Conservation (phyloP, 2,888 invertebrate species). For the Acanthosepion pharaonis region DNA sequence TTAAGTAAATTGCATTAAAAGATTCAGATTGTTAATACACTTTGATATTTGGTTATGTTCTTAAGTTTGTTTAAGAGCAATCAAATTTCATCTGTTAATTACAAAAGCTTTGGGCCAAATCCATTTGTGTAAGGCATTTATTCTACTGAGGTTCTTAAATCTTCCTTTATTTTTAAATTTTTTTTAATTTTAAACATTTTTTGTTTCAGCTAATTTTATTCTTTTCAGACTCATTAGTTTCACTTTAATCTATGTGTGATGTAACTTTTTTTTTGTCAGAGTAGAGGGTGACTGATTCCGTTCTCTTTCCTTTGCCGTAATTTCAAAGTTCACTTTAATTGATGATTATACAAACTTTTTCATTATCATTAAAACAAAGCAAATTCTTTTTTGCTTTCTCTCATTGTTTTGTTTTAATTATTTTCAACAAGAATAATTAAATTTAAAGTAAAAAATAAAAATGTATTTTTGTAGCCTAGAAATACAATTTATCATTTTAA, state of each 20-base stretch:
- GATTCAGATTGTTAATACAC: not conserved
- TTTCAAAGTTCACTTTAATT: not conserved
- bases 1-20: slow-evolving; percentile 23
- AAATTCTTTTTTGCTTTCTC: not conserved
- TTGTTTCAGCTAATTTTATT: not conserved
- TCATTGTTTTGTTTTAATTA: not conserved
- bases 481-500: not conserved
- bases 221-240: not conserved
- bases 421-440: not conserved
- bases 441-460: not conserved
- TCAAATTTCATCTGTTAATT: slow-evolving; percentile 22
- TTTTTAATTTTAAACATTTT: not conserved
- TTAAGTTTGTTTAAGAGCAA: not conserved
- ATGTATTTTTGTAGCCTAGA: not conserved
- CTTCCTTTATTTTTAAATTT: not conserved
- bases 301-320: too few species aligned
- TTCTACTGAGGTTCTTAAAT: not conserved
- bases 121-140: not conserved
- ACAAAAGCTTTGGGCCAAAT: not conserved
- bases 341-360: slow-evolving; percentile 20
- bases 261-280: not conserved
- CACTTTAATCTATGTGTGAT: not conserved
- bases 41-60: not conserved
- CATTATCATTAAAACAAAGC: not conserved
- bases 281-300: too few species aligned